Evolutionary conservation across 2,888 invertebrate species (phyloP), one percentile per base, ranked within the genome.

Genomic region (Ectemnius continuus): DNA sequence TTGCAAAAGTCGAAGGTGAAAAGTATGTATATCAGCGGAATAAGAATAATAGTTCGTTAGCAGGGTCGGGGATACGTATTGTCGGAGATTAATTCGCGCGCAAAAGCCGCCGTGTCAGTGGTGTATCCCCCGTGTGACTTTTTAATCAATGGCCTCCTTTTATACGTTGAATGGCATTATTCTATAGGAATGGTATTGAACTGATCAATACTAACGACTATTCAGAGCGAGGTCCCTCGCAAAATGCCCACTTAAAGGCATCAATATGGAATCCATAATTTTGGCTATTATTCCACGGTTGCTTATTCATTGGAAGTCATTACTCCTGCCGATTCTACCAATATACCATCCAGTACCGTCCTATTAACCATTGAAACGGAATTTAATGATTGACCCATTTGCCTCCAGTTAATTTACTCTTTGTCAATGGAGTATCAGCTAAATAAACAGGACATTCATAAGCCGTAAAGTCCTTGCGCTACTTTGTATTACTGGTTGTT

Each of bases 281-380:
- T 36, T 36, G 8, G 8, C 11, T 36, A 36, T 36, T 36, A 36
- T 11, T 36, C 36, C 36, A 23, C 23, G 2, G 23, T 36, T 36
- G 36, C 36, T 36, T 36, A 36, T 36, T 52, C 6, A 52, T 11
- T 52, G 18, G n/a, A 52, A 52, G 60, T 46, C 66, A 64, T 36
- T 36, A 36, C 1, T 8, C 36, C 36, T 36, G 5, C 36, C 11
- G 36, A 36, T 1, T 36, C 5, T 36, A 23, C 36, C 36, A 36
- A 36, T 36, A 36, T 11, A 36, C 36, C 36, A 8, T 36, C 6
- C 36, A 36, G 14, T 52, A 23, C 57, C 61, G 36, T 58, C 47
- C n/a, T 36, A 67, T 67, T 59, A 67, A 72, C 20, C 59, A 26
- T n/a, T 26, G 36, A 48, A 36, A 71, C 62, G 61, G 56, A 36